Base-by-base conservation (phyloP, 2,113 vertebrate genomes). In the Osmerus eperlanus region DNA sequence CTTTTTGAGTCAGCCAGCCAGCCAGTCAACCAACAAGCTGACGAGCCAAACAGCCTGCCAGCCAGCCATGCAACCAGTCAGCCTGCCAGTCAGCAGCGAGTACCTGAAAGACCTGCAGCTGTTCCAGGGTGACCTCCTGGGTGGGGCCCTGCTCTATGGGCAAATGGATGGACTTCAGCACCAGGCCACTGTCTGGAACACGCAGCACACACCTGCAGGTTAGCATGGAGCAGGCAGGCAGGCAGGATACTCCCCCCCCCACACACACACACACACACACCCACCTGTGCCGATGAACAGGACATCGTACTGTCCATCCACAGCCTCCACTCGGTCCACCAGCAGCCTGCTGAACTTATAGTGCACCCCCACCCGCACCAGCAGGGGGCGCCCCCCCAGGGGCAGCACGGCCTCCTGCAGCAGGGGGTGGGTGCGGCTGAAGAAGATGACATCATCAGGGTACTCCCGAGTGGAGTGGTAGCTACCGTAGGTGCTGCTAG, bases 381-480 rank as follows among this genome's bases (percentile, higher is more conserved):
- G 75, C 18, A 94, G 89, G 58, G 93, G 93, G 68, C 84, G 90
- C 65, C 88, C 89, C 67, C 90, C 89, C 53, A 91, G 70, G 0
- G 93, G 93, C 64, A 87, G 87, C 69, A 94, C 90, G n/a, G 86
- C 85, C 74, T 93, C 91, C 85, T 91, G 51, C 59, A 87, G 79
- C 70, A 94, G 89, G 0, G 92, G 92, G 79, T 94, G 93, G 68
- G 92, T 94, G 58, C 93, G 86, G 82, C 92, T 93, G 75, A 94
- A 93, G 88, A 93, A 93, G 85, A 94, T 93, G 77, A 93, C 93
- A 3, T 93, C 92, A 12, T 93, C 92, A 0, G 93, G 93, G 81
- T 93, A 94, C 70, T 94, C 90, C 73, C 93, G 87, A 47, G 93
- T 94, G 0, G 92, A 93, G 67, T 86, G 86, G 82, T 91, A 92